Percentiles rank a stretch among this genome's conserved stretches.
These are phyloP conservation scores for Corythornis madagascariensis DNA, from an alignment of 2,113 vertebrate genomes.

Conservation along the genomic window DNA sequence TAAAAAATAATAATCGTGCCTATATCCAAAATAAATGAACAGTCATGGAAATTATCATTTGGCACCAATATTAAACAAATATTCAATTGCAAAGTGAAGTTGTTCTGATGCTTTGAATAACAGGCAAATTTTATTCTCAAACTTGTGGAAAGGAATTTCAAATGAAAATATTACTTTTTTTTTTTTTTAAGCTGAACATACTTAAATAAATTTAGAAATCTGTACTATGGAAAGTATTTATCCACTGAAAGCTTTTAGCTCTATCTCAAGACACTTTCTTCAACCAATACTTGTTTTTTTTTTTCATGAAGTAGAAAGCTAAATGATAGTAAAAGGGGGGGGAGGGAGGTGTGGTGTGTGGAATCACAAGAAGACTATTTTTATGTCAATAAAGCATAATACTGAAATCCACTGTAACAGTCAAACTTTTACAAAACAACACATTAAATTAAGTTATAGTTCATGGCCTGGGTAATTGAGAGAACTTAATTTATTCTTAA, in stretches of 20 bases:
- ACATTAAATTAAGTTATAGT: background rate
- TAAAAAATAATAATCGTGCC: background rate
- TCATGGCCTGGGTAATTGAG: background rate
- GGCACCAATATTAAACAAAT: background rate
- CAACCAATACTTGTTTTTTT: background rate
- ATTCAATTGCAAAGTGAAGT: background rate
- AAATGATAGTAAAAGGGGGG: too few species aligned
- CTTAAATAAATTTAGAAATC: background rate
- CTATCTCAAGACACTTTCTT: background rate
- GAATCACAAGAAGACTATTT: background rate
- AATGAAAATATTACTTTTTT: background rate
- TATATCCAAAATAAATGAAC: background rate
- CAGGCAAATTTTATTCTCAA: background rate
- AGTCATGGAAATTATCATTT: background rate
- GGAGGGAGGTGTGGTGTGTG: too few species aligned
- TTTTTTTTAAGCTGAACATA: background rate
- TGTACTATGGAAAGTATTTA: background rate
- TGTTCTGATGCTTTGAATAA: background rate
- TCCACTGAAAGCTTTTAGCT: background rate
- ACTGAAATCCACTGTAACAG: background rate
- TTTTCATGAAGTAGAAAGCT: too few species aligned
- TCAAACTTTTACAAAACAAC: background rate
- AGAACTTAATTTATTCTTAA: background rate
- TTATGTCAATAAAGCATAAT: background rate
- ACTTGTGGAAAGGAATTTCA: background rate